Evolutionary conservation across 2,888 invertebrate genomes (phyloP).

Genomic region (Caenorhabditis drosophilae): DNA sequence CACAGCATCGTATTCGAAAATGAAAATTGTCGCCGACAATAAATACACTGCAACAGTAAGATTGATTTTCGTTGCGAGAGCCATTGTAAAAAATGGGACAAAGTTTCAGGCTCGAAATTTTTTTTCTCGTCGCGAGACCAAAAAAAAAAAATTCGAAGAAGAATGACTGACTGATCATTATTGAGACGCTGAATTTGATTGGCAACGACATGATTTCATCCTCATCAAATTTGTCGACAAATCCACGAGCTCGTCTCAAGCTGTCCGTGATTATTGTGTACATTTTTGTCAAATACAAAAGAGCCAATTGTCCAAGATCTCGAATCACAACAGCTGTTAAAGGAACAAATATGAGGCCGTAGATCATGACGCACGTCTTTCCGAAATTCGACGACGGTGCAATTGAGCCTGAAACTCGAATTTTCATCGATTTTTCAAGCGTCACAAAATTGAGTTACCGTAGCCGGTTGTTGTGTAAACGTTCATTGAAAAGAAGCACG

Average conservation of each 20-base stretch:
- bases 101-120: too few species aligned
- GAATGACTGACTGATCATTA: slow-evolving; percentile 36
- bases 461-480: slow-evolving; percentile 55
- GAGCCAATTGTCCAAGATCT: slow-evolving; percentile 50
- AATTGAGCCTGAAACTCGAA: slow-evolving; percentile 38
- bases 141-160: too few species aligned
- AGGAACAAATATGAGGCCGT: slow-evolving; percentile 48
- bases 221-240: slow-evolving; percentile 40
- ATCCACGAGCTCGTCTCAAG: slow-evolving; percentile 33
- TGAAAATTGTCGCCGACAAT: slow-evolving; percentile 33
- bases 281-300: slow-evolving; percentile 49
- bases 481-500: slow-evolving; percentile 51
- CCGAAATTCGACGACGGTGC: slow-evolving; percentile 43
- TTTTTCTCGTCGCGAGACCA: too few species aligned
- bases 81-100: too few species aligned
- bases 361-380: slow-evolving; percentile 39
- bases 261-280: slow-evolving; percentile 42
- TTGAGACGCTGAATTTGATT: slow-evolving; percentile 39
- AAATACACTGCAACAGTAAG: slow-evolving; percentile 22
- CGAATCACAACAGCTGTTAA: slow-evolving; percentile 50
- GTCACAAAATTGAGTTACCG: slow-evolving; percentile 23
- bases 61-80: too few species aligned
- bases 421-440: neutral
- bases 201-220: slow-evolving; percentile 47
- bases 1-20: slow-evolving; percentile 42